A percentile compares a stretch with the other conserved stretches of the same genome.
phyloP scores from a whole-genome alignment of 2,113 vertebrate species.

The Bujurquina vittata region DNA sequence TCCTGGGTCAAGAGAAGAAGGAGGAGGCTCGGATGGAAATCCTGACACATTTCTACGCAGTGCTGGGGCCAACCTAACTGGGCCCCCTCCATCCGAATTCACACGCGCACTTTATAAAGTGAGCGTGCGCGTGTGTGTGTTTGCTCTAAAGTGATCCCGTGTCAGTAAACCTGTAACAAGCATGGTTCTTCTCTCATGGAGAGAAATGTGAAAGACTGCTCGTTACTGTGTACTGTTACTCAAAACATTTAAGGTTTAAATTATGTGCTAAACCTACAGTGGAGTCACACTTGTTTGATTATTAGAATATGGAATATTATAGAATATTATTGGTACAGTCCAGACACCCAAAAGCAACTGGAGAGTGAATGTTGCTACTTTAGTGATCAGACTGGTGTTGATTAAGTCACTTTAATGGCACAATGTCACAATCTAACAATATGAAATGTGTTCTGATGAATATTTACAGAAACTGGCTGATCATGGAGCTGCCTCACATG shows the following conservation, averaged over 20 bases:
- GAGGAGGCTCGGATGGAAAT: slow-evolving; percentile 36
- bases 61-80: not conserved
- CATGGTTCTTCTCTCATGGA: not conserved
- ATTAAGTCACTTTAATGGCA: not conserved
- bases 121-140: not conserved
- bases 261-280: not conserved
- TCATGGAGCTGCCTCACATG: not conserved
- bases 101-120: not conserved
- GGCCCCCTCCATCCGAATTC: not conserved
- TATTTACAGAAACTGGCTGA: not conserved
- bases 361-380: not conserved
- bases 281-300: not conserved
- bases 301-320: not conserved
- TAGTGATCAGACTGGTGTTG: not conserved
- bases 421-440: not conserved
- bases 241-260: not conserved
- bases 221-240: not conserved
- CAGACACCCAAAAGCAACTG: not conserved
- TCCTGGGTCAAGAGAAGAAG: slow-evolving; percentile 53
- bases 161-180: not conserved
- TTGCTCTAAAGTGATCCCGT: not conserved
- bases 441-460: not conserved
- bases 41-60: slow-evolving; percentile 30
- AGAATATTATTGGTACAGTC: not conserved
- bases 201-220: not conserved